Base-by-base conservation (phyloP, 2,888 invertebrate genomes). In the Anthophora plumipes region DNA sequence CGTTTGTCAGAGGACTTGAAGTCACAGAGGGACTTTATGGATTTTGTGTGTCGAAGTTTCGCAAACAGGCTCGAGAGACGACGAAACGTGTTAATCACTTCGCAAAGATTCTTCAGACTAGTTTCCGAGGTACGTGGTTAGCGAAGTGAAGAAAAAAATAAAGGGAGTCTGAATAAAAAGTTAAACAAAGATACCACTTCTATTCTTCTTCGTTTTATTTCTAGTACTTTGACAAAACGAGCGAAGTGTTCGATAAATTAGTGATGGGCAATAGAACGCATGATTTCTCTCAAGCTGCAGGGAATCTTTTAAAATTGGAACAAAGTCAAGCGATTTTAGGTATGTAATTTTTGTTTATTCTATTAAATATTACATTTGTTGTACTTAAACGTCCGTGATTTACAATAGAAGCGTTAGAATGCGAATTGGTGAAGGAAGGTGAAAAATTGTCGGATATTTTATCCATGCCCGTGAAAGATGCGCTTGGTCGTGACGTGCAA, bases 1-100 rank as follows among this genome's bases (percentile, higher is more conserved):
- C 87, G 88, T 66, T 69, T 92, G 46, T 94, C 94, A 63, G 92
- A 90, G 69, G 96, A 97, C 92, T 93, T 97, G 63, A 94, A 95
- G 80, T 96, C 96, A 0, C 96, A 97, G 89, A 94, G 96, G 81
- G 97, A 97, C 90, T 97, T 97, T 91, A 97, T 97, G 96, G 96
- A 97, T 93, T 97, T 96, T 80, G 96, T 97, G 0, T 97, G 96
- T 88, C 95, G 96, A 75, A 96, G 96, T 89, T 97, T 97, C 91
- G 97, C 97, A 0, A 95, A 95, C 43, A 94, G 97, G 17, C 94
- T 97, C 72, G 97, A 97, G 90, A 94, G 96, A 54, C 94, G 97
- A 54, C 94, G 97, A 77, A 97, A 96, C 90, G 94, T 97, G 59
- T 94, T 97, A 50, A 96, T 96, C 82, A 96, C 96, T 17, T 97